Evolutionary conservation across 1,140 invertebrate species (phyloP).

Genomic region (Helicoverpa armigera): DNA sequence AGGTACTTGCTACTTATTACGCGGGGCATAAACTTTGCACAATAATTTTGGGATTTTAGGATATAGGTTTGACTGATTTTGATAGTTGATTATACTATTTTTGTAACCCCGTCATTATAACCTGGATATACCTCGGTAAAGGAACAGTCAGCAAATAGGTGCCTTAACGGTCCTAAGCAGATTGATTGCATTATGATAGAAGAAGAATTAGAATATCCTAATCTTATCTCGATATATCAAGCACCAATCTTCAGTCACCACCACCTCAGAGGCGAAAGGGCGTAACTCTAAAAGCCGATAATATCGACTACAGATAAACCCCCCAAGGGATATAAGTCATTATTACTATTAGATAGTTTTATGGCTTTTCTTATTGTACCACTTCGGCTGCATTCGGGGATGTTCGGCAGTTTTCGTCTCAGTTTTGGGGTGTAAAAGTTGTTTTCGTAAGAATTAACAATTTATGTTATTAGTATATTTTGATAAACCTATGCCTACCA

Average conservation of each 20-base stretch:
- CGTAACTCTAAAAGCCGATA: slow-evolving; percentile 3
- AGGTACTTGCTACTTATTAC: too few species aligned
- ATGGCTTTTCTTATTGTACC: background rate
- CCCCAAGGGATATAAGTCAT: background rate
- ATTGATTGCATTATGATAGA: too few species aligned
- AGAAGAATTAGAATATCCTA: background rate
- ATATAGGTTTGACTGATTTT: too few species aligned
- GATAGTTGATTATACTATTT: too few species aligned
- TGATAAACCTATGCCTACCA: too few species aligned
- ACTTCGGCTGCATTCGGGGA: slow-evolving; percentile 12
- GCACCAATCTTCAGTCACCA: background rate
- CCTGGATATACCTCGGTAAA: too few species aligned
- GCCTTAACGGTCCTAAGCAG: too few species aligned
- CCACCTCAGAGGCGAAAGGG: background rate
- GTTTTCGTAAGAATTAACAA: background rate
- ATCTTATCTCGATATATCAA: background rate
- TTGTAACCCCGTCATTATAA: too few species aligned
- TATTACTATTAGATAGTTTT: slow-evolving; percentile 24
- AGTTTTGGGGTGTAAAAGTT: background rate
- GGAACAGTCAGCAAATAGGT: too few species aligned
- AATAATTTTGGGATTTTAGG: too few species aligned
- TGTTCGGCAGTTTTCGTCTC: background rate
- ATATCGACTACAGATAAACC: background rate
- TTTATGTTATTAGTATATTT: too few species aligned
- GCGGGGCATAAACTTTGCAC: too few species aligned